Evolutionary conservation across 2,113 vertebrate species (phyloP).

Genomic region (Prunella fulvescens): DNA sequence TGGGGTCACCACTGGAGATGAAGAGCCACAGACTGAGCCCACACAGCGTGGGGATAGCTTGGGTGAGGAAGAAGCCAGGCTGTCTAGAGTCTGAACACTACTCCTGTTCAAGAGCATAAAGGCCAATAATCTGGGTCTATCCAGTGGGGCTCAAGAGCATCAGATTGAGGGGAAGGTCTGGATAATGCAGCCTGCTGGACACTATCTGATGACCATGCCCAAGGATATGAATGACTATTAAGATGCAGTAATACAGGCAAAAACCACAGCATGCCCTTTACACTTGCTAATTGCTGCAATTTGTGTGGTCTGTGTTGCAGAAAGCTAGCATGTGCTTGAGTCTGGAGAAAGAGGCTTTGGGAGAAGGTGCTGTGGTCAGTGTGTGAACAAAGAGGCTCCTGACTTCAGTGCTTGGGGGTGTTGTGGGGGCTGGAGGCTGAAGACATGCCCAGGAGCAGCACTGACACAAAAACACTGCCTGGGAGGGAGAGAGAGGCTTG

Average conservation of each 20-base stretch:
- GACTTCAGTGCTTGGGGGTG: not conserved
- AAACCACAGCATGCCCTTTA: conserved; percentile 29
- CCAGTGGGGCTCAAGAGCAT: not conserved
- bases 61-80: not conserved
- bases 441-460: not conserved
- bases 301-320: not conserved
- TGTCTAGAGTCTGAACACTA: not conserved
- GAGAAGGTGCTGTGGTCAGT: not conserved
- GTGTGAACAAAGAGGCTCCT: not conserved
- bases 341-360: not conserved
- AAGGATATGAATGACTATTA: not conserved
- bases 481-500: not conserved
- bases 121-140: not conserved
- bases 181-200: not conserved
- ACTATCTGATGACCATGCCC: not conserved
- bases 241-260: not conserved
- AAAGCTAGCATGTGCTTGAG: not conserved
- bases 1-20: accelerated
- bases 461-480: not conserved
- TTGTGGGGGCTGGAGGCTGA: not conserved
- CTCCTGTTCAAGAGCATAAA: not conserved
- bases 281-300: conserved; percentile 41
- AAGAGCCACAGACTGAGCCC: not conserved
- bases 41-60: not conserved
- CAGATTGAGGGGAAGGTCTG: not conserved